These are phyloP conservation scores for Melanostoma mellinum DNA, from an alignment of 2,888 invertebrate genomes.

Conservation along the genomic window DNA sequence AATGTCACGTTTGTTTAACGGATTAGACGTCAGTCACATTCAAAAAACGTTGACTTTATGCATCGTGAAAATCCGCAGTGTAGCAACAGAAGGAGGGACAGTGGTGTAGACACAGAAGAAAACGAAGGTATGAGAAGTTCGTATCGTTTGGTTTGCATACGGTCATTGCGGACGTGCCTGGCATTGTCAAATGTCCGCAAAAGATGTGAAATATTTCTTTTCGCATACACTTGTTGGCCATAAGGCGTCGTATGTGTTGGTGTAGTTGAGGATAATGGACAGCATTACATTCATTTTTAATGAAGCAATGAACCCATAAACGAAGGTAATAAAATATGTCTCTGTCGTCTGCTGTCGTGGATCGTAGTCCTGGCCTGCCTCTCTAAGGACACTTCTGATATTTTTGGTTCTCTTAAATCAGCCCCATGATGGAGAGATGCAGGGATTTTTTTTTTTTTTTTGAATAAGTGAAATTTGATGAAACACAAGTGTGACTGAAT, in stretches of 20 bases:
- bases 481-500: slow-evolving; percentile 36
- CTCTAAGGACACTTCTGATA: slow-evolving; percentile 45
- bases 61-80: not conserved
- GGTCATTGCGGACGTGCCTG: slow-evolving; percentile 45
- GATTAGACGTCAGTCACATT: slow-evolving; percentile 63
- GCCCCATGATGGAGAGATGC: slow-evolving; percentile 21
- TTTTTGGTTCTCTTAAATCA: slow-evolving; percentile 44
- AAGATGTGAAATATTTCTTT: slow-evolving; percentile 21
- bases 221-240: slow-evolving; percentile 37
- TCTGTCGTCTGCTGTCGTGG: too few species aligned
- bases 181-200: slow-evolving; percentile 48
- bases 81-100: not conserved
- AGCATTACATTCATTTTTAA: slow-evolving; percentile 62
- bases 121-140: slow-evolving; percentile 9
- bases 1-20: slow-evolving; percentile 56
- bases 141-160: slow-evolving; percentile 4
- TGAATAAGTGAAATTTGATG: slow-evolving; percentile 49
- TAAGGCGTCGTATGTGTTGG: not conserved
- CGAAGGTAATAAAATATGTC: slow-evolving; percentile 69
- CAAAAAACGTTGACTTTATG: slow-evolving; percentile 44
- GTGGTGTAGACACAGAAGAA: not conserved
- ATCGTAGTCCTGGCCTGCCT: slow-evolving; percentile 9
- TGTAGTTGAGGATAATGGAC: slow-evolving; percentile 62
- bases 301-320: slow-evolving; percentile 72
- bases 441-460: slow-evolving; percentile 43